phyloP scores from a whole-genome alignment of 2,797 vertebrate genomes.

The Poecile montanus region DNA sequence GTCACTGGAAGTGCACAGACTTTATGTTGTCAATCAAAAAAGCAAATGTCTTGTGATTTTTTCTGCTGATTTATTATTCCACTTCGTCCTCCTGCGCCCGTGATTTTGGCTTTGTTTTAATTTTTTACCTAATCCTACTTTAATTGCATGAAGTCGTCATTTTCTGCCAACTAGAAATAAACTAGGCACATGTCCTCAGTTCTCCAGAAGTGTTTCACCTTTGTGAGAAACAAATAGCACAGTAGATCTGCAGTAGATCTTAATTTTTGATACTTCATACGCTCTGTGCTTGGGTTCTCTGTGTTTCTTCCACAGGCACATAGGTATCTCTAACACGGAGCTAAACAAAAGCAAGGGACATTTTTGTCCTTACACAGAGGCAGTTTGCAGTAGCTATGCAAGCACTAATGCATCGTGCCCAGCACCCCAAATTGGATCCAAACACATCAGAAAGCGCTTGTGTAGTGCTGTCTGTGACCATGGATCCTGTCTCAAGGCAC shows the following conservation, averaged over 20 bases:
- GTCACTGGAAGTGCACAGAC: not conserved
- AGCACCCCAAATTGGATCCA: not conserved
- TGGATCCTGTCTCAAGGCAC: constrained; percentile 7
- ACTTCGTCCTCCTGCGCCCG: fast-evolving
- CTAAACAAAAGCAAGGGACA: not conserved
- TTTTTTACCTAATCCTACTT: not conserved
- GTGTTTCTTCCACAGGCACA: not conserved
- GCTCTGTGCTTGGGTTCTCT: not conserved
- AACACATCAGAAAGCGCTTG: not conserved
- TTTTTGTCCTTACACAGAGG: not conserved
- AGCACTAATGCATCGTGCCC: not conserved
- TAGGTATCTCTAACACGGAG: not conserved
- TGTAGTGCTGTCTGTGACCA: not conserved
- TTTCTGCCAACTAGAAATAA: not conserved
- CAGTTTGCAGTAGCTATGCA: not conserved
- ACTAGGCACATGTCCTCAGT: not conserved
- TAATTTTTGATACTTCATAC: not conserved
- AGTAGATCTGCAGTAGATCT: not conserved
- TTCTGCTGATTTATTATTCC: not conserved
- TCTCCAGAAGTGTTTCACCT: not conserved
- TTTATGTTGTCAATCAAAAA: not conserved
- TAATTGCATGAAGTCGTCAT: not conserved
- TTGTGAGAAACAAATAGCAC: not conserved
- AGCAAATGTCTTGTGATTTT: not conserved
- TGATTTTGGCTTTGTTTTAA: not conserved